These are phyloP conservation scores for Solen grandis DNA, from an alignment of 1,140 invertebrate genomes.

Conservation along the genomic window DNA sequence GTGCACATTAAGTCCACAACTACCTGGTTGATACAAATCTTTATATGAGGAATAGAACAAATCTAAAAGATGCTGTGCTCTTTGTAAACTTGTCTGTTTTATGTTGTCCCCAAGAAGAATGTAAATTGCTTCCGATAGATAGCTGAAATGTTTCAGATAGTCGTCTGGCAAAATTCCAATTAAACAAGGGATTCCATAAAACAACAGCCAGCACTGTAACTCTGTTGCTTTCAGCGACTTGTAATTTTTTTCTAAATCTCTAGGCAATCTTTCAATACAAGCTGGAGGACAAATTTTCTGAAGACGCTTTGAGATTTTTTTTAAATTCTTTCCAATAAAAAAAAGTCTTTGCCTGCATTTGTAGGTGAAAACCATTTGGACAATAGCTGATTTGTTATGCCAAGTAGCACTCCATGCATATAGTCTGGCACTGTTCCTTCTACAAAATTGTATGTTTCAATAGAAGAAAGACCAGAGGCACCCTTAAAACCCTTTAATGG, in stretches of 20 bases:
- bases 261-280: conserved; percentile 49
- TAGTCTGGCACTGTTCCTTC: conserved; percentile 11
- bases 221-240: conserved; percentile 52
- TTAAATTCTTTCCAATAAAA: conserved; percentile 55
- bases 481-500: background rate
- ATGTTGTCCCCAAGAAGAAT: conserved; percentile 56
- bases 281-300: conserved; percentile 46
- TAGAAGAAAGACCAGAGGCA: background rate
- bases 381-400: background rate
- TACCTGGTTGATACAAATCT: conserved; percentile 33
- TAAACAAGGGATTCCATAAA: conserved; percentile 56
- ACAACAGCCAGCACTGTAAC: conserved; percentile 54
- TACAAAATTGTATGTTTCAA: background rate
- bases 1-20: conserved; percentile 58
- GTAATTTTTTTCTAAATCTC: conserved; percentile 56
- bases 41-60: conserved; percentile 50
- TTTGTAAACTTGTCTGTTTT: background rate
- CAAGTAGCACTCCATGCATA: too few relatives aligned
- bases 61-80: conserved; percentile 37
- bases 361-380: conserved; percentile 24
- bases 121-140: conserved; percentile 51
- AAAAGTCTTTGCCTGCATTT: too few relatives aligned
- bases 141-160: conserved; percentile 49
- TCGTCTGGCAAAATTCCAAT: conserved; percentile 37
- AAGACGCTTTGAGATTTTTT: conserved; percentile 33